Evolutionary conservation across 2,888 invertebrate species (phyloP).

Genomic region (Acrobasis suavella): DNA sequence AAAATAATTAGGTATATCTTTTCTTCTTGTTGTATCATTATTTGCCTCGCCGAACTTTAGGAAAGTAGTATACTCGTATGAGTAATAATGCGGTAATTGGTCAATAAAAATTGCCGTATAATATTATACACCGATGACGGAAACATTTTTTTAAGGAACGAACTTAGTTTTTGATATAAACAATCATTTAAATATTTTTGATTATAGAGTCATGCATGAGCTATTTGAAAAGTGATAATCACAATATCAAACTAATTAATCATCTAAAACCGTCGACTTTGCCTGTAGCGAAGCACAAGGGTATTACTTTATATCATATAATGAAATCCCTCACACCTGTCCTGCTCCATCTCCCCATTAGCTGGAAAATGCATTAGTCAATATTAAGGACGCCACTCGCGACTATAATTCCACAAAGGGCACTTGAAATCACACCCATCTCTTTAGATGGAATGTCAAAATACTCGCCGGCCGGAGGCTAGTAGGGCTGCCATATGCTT

Average conservation of each 20-base stretch:
- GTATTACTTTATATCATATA: constrained; percentile 35
- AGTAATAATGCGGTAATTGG: no score
- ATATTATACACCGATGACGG: no score
- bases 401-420: constrained; percentile 82
- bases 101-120: no score
- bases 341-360: constrained; percentile 73
- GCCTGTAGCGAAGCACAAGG: constrained; percentile 4
- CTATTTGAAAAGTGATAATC: background rate
- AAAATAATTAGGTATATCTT: no score
- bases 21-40: no score
- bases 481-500: constrained; percentile 27
- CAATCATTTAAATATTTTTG: no score
- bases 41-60: no score
- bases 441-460: constrained; percentile 78
- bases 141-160: no score
- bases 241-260: background rate
- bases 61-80: no score
- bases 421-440: constrained; percentile 82
- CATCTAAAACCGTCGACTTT: background rate
- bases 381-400: constrained; percentile 79
- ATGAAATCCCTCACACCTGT: constrained; percentile 73
- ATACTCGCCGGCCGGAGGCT: constrained; percentile 71
- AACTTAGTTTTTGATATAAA: no score
- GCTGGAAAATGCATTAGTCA: constrained; percentile 79
- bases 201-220: no score